Conservation (phyloP, 2,113 vertebrate species). For the Nestor notabilis region DNA sequence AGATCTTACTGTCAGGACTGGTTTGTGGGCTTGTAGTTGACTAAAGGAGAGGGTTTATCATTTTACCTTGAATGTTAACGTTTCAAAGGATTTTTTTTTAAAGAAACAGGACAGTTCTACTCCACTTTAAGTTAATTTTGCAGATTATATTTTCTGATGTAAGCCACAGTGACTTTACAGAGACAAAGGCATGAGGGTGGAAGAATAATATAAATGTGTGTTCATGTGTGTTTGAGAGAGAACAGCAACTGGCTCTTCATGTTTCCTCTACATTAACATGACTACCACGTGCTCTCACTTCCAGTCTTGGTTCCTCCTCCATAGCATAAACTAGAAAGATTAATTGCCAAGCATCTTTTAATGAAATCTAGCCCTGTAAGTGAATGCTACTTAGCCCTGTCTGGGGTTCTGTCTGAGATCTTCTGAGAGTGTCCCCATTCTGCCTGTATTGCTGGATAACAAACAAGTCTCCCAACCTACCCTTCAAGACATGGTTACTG, state of each 20-base stretch:
- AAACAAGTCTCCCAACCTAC: not conserved
- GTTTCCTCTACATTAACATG: not conserved
- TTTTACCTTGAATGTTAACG: not conserved
- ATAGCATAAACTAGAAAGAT: not conserved
- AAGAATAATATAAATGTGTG: not conserved
- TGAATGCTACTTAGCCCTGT: not conserved
- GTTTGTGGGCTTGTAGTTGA: not conserved
- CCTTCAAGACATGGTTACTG: fast-evolving
- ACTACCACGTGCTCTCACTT: not conserved
- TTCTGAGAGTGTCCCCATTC: not conserved
- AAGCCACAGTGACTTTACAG: not conserved
- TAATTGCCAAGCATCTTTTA: not conserved
- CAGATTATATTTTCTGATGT: not conserved
- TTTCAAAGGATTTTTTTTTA: not conserved
- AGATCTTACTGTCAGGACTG: not conserved
- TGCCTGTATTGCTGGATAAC: not conserved
- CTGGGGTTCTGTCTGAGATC: not conserved
- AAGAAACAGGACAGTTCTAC: not conserved
- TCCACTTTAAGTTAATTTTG: not conserved
- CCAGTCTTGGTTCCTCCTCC: not conserved
- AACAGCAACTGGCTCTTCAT: not conserved
- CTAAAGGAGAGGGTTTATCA: not conserved
- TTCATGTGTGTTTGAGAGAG: not conserved
- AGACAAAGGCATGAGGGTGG: not conserved
- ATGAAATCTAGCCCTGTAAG: not conserved